A percentile compares a stretch with the other conserved stretches of the same genome.
Evolutionary conservation across 2,113 vertebrate genomes (phyloP).

Genomic region (Tragelaphus buxtoni): DNA sequence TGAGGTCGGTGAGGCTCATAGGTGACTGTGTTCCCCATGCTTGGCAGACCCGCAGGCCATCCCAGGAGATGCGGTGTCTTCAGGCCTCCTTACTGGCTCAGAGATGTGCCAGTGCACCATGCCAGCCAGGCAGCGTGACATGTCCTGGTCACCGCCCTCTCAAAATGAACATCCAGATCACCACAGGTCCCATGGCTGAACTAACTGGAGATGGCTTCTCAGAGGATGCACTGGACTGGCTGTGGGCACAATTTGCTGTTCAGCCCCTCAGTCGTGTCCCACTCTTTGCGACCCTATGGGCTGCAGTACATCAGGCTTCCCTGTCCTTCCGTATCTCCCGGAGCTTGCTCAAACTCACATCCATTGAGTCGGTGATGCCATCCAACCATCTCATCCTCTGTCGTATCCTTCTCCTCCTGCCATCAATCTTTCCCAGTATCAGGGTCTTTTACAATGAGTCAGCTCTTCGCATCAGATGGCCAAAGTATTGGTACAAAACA

Average conservation of each 20-base stretch:
- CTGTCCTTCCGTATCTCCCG: not conserved
- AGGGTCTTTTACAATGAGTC: not conserved
- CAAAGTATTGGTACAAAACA: not conserved
- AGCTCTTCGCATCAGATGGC: not conserved
- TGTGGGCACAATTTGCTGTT: not conserved
- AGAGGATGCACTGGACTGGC: fast-evolving
- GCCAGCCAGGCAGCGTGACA: fast-evolving
- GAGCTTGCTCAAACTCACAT: not conserved
- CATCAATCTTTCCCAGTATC: not conserved
- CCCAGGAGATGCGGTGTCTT: not conserved
- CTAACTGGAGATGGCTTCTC: not conserved
- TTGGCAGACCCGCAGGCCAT: too few relatives aligned
- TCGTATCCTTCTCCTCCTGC: not conserved
- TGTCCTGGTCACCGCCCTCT: fast-evolving
- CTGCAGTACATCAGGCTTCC: not conserved
- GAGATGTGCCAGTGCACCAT: fast-evolving
- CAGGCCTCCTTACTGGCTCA: not conserved
- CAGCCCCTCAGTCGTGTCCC: not conserved
- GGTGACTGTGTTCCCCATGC: not conserved
- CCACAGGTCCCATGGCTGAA: not conserved
- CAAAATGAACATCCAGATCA: fast-evolving
- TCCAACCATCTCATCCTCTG: not conserved
- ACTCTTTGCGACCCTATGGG: not conserved
- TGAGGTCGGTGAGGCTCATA: not conserved
- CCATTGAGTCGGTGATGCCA: not conserved